Evolutionary conservation across 23 tunicate genomes (phyloP).

Genomic region (Halocynthia roretzi): DNA sequence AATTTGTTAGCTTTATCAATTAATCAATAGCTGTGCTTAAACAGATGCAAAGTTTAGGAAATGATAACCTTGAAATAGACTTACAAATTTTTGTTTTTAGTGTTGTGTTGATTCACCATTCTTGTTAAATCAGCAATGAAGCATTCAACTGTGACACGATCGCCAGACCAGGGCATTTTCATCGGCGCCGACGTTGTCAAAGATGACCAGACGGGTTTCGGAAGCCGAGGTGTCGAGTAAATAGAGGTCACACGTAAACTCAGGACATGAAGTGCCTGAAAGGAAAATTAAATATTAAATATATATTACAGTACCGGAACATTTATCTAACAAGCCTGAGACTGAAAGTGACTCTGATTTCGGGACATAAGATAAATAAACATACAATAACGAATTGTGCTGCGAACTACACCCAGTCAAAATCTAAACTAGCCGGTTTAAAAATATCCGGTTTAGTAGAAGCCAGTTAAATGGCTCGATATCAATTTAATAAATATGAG

Average conservation of each 20-base stretch:
- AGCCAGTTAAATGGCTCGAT: too few relatives aligned
- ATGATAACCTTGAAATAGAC: not conserved
- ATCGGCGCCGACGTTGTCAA: slow-evolving; percentile 15
- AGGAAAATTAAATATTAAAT: slow-evolving; percentile 1
- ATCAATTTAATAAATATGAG: too few relatives aligned
- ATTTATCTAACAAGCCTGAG: too few relatives aligned
- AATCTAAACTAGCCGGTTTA: too few relatives aligned
- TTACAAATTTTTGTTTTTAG: slow-evolving; percentile 62
- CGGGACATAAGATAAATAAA: too few relatives aligned
- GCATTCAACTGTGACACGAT: slow-evolving; percentile 34
- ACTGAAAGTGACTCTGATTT: too few relatives aligned
- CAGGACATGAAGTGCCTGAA: slow-evolving; percentile 49
- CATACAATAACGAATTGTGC: too few relatives aligned
- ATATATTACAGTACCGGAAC: not conserved
- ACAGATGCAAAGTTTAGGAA: too few relatives aligned
- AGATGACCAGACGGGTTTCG: slow-evolving; percentile 72
- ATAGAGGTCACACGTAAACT: slow-evolving; percentile 27
- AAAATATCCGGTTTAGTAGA: too few relatives aligned
- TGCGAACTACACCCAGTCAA: too few relatives aligned
- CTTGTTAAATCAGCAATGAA: slow-evolving; percentile 52
- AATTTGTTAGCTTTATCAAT: not conserved
- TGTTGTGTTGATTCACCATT: slow-evolving; percentile 41
- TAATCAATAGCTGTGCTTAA: not conserved
- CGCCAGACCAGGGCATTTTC: slow-evolving; percentile 13
- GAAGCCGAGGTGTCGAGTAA: slow-evolving; percentile 61